A percentile compares a stretch with the other conserved stretches of the same genome.
Conservation (phyloP, 2,113 vertebrate species). For the Chlorodrepanis virens region DNA sequence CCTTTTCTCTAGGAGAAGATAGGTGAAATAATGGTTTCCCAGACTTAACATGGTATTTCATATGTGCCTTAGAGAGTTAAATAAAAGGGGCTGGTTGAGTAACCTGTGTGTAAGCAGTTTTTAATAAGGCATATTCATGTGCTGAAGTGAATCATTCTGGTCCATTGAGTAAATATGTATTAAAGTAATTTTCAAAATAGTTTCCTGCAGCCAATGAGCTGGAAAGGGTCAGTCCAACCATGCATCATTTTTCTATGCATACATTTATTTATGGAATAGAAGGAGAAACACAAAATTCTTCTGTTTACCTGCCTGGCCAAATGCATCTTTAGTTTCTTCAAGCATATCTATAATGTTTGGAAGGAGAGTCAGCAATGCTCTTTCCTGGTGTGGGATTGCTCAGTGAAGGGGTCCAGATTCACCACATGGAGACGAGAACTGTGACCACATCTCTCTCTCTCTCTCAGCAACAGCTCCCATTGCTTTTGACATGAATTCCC, state of each 20-base stretch:
- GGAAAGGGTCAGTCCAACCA: slow-evolving; percentile 64
- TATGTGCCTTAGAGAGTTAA: neutral
- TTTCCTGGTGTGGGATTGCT: neutral
- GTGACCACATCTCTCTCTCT: neutral
- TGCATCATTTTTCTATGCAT: slow-evolving; percentile 52
- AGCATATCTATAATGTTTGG: neutral
- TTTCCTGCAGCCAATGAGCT: slow-evolving; percentile 61
- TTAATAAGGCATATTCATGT: slow-evolving; percentile 54
- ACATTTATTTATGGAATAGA: slow-evolving; percentile 61
- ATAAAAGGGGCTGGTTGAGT: neutral
- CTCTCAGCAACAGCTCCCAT: neutral
- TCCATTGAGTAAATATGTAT: slow-evolving; percentile 70
- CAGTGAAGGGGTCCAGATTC: neutral
- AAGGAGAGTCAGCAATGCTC: neutral
- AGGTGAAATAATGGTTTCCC: slow-evolving; percentile 20
- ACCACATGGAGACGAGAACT: neutral
- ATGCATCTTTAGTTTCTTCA: neutral
- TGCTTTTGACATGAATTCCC: neutral
- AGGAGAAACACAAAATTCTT: neutral
- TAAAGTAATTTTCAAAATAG: slow-evolving; percentile 71
- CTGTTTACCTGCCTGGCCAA: neutral
- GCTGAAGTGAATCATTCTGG: slow-evolving; percentile 54
- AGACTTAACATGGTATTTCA: slow-evolving; percentile 40
- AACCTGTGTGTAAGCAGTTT: slow-evolving; percentile 56
- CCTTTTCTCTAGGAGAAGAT: neutral